Evolutionary conservation across 1,140 invertebrate species (phyloP).

Genomic region (Luehdorfia chinensis): DNA sequence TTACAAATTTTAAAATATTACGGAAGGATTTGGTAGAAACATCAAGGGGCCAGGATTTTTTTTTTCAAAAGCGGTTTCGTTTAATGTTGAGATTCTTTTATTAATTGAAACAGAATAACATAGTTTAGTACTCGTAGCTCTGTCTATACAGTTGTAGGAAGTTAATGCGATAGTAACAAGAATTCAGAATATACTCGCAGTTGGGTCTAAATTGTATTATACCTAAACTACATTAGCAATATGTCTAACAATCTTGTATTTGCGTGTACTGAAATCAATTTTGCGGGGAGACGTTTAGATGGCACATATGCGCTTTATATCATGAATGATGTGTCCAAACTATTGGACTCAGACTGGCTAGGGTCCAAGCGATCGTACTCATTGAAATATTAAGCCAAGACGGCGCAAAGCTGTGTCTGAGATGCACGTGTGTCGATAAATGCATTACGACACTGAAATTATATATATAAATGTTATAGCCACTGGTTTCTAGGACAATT

Average conservation of each 20-base stretch:
- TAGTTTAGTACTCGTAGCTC: no score
- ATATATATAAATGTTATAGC: no score
- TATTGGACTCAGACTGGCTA: constrained; percentile 47
- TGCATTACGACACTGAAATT: neutral
- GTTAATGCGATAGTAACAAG: no score
- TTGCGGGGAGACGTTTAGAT: constrained; percentile 24
- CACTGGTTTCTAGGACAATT: neutral
- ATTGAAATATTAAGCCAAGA: constrained; percentile 75
- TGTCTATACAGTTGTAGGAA: no score
- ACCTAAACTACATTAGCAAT: no score
- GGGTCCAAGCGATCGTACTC: constrained; percentile 62
- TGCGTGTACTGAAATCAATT: constrained; percentile 20
- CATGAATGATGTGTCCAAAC: constrained; percentile 42
- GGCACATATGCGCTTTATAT: constrained; percentile 33
- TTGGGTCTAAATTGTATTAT: no score
- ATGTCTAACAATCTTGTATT: no score
- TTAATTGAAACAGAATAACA: no score
- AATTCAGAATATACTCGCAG: no score
- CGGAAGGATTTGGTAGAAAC: constrained; percentile 36
- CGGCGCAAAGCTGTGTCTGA: constrained; percentile 57
- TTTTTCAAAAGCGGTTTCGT: constrained; percentile 24
- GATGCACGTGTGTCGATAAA: constrained; percentile 32
- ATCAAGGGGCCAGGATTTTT: constrained; percentile 27
- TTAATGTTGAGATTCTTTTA: no score
- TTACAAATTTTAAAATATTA: constrained; percentile 40